Evolutionary conservation across 2,888 invertebrate genomes (phyloP).

Genomic region (Drepanosiphum platanoidis): DNA sequence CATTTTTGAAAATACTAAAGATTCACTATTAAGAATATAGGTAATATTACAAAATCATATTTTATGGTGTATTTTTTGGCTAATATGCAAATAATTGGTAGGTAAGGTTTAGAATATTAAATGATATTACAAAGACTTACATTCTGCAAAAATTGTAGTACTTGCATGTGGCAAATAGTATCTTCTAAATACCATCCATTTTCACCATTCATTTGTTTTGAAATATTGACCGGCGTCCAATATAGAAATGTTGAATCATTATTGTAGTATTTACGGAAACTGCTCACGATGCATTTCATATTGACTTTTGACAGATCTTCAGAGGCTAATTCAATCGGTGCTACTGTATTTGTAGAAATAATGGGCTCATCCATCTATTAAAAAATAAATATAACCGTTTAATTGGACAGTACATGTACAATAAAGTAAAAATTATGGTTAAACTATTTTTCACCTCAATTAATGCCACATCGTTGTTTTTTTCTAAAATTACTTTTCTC

Average conservation of each 20-base stretch:
- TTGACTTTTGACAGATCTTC: background rate
- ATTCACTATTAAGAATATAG: no score
- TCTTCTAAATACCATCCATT: conserved; percentile 20
- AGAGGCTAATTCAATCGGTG: conserved; percentile 14
- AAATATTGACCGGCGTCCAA: conserved; percentile 8
- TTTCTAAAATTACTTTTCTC: background rate
- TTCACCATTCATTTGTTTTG: background rate
- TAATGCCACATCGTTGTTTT: conserved; percentile 13
- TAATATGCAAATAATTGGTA: no score
- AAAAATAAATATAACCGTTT: background rate
- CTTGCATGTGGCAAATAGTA: background rate
- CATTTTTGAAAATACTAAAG: no score
- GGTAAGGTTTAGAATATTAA: background rate
- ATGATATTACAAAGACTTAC: background rate
- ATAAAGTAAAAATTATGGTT: background rate
- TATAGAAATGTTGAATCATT: background rate
- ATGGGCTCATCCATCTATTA: background rate
- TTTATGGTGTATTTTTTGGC: no score
- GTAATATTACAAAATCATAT: no score
- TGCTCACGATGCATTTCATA: conserved; percentile 8
- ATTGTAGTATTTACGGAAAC: background rate
- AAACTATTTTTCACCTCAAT: conserved; percentile 20
- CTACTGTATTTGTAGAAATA: background rate
- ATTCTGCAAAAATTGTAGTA: background rate
- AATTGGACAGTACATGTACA: no score